phyloP scores from a whole-genome alignment of 2,888 invertebrate species.

The Yponomeuta plumbellus region DNA sequence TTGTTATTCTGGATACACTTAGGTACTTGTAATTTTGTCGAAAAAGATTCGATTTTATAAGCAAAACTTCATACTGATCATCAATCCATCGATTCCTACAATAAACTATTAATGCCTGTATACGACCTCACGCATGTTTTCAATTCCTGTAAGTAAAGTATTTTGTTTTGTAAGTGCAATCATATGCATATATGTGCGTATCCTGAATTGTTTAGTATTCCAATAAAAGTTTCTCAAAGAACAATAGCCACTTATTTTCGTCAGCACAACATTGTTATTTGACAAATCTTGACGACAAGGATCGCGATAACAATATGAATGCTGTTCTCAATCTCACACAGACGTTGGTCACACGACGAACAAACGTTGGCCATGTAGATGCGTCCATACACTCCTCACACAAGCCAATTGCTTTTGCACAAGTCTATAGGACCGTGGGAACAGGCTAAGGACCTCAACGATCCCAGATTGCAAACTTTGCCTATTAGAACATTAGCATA shows the following conservation, averaged over 20 bases:
- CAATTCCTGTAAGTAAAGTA: neutral
- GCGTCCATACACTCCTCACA: conserved; percentile 13
- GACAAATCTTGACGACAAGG: neutral
- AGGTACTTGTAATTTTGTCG: no score
- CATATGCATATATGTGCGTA: neutral
- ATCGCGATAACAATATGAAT: conserved; percentile 10
- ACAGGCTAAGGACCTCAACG: conserved; percentile 29
- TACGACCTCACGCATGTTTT: neutral
- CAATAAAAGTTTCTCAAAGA: conserved; percentile 1
- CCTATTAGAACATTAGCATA: conserved; percentile 42
- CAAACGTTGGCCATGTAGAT: conserved; percentile 15
- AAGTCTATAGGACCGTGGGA: conserved; percentile 41
- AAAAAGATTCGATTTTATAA: no score
- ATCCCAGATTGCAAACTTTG: conserved; percentile 36
- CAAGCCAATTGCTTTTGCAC: conserved; percentile 20
- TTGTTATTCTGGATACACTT: no score
- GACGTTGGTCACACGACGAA: conserved; percentile 3
- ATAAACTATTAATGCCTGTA: neutral
- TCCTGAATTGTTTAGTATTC: neutral
- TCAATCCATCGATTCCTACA: neutral
- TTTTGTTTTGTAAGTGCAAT: neutral
- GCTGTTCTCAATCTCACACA: conserved; percentile 9
- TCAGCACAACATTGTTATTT: neutral
- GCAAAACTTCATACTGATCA: no score
- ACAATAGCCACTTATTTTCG: neutral